A percentile compares a stretch with the other conserved stretches of the same genome.
Evolutionary conservation across 1,140 invertebrate species (phyloP).

Genomic region (Pseudomyrmex dendroicus): DNA sequence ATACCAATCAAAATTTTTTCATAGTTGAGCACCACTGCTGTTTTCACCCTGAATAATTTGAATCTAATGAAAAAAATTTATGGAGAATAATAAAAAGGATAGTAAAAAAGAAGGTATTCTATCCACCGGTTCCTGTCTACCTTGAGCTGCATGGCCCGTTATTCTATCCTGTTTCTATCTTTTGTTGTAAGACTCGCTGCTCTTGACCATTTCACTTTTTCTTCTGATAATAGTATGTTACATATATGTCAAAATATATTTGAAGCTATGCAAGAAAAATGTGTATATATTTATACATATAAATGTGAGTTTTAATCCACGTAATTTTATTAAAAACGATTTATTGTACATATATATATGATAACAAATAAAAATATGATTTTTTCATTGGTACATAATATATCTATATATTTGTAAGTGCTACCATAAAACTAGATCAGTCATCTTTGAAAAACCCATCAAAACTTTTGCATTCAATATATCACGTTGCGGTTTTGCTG

Average conservation of each 20-base stretch:
- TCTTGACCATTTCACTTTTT: neutral
- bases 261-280: too few species aligned
- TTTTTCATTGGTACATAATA: too few species aligned
- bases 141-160: conserved; percentile 71
- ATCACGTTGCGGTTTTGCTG: neutral
- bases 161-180: conserved; percentile 47
- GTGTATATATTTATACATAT: too few species aligned
- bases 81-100: conserved; percentile 63
- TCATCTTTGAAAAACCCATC: too few species aligned
- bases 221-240: neutral
- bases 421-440: too few species aligned
- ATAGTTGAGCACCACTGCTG: conserved; percentile 71
- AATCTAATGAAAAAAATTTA: conserved; percentile 64
- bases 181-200: conserved; percentile 50
- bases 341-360: too few species aligned
- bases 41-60: conserved; percentile 72
- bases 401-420: too few species aligned
- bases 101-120: conserved; percentile 64
- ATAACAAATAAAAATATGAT: too few species aligned
- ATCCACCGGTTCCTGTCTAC: conserved; percentile 75
- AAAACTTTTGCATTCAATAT: too few species aligned
- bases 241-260: too few species aligned
- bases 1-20: conserved; percentile 30
- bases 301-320: too few species aligned
- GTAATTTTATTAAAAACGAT: too few species aligned